Conservation (phyloP, 2,113 vertebrate genomes). For the Gallinago media region DNA sequence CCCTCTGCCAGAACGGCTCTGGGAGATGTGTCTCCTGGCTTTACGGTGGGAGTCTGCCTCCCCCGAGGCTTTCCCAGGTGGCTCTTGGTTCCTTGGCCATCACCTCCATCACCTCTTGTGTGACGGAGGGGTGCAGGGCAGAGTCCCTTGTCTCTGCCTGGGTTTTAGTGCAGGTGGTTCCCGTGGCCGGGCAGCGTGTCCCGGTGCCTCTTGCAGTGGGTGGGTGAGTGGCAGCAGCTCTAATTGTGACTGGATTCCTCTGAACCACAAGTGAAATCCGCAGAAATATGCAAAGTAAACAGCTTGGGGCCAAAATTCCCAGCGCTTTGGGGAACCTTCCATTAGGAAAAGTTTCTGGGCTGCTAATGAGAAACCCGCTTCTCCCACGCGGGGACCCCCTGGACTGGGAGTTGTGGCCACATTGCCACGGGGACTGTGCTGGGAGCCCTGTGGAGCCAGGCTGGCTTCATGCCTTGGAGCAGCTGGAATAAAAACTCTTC, state of each 20-base stretch:
- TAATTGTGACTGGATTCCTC: slow-evolving; percentile 7
- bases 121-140: background rate
- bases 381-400: background rate
- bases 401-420: background rate
- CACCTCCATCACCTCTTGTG: background rate
- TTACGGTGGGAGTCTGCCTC: background rate
- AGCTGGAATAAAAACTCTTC: background rate
- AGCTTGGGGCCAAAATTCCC: background rate
- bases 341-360: background rate
- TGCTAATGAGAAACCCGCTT: background rate
- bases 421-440: background rate
- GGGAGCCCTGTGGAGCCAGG: background rate
- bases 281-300: slow-evolving; percentile 35
- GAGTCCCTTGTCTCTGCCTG: background rate
- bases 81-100: background rate
- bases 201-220: rapidly evolving
- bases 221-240: background rate
- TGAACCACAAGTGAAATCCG: slow-evolving; percentile 40
- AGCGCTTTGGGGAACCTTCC: background rate
- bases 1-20: background rate
- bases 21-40: background rate
- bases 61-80: background rate
- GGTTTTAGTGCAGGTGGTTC: background rate
- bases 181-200: rapidly evolving
- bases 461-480: background rate